These are phyloP conservation scores for Beaufortia kweichowensis DNA, from an alignment of 2,113 vertebrate genomes.

Conservation along the genomic window DNA sequence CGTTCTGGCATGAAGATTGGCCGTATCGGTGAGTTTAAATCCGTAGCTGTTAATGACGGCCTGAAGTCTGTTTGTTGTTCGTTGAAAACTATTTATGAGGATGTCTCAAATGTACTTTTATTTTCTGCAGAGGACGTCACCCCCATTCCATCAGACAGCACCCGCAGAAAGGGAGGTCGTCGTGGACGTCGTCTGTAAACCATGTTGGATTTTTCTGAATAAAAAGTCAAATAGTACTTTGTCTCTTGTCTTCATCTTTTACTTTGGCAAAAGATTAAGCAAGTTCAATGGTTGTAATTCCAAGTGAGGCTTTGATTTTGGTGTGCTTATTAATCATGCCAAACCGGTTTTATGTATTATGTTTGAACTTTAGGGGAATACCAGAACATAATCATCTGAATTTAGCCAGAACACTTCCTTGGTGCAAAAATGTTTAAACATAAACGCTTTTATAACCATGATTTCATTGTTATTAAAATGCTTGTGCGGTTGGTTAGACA, in stretches of 20 bases:
- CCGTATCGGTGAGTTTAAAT: constrained; percentile 82
- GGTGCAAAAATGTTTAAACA: background rate
- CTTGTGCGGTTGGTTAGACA: too few species aligned
- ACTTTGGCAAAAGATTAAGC: background rate
- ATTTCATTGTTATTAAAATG: too few species aligned
- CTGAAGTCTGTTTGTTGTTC: background rate
- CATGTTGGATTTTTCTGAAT: constrained; percentile 75
- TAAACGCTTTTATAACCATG: too few species aligned
- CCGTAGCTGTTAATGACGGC: too few species aligned
- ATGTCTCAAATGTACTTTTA: background rate
- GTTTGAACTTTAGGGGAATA: background rate
- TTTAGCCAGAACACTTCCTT: background rate
- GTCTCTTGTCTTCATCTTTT: constrained; percentile 23
- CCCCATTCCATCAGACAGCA: constrained; percentile 97
- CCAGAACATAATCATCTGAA: background rate
- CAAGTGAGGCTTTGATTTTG: background rate
- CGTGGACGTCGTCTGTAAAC: constrained; percentile 94
- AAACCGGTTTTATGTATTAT: constrained; percentile 15
- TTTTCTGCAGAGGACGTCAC: constrained; percentile 91
- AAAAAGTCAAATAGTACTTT: constrained; percentile 67
- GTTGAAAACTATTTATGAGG: background rate
- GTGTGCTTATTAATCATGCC: background rate
- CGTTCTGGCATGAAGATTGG: constrained; percentile 99
- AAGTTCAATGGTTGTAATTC: background rate
- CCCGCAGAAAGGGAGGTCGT: constrained; percentile 96